Evolutionary conservation across 2,888 invertebrate species (phyloP), one percentile per base, ranked within the genome.

Genomic region (Apeira syringaria): DNA sequence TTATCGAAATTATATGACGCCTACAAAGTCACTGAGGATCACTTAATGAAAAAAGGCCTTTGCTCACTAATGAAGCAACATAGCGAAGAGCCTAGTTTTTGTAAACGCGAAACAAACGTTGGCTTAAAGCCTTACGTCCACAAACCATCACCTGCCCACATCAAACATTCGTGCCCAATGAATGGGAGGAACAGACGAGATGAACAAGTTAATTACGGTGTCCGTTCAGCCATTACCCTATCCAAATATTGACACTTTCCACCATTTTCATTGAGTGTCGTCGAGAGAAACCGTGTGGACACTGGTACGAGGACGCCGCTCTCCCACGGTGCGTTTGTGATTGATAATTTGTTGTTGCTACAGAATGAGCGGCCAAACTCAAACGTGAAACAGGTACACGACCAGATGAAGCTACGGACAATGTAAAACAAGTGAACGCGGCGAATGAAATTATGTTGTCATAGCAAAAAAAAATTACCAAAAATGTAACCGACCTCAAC

Each of bases 181-280:
- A 47, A 31, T 38, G 32, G 10, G 29, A 24, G 34, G 37, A 20
- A 20, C 8, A 28, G 30, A 38, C 28, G 30, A 24, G 9, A n/a
- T 2, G 24, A 27, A 25, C 47, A 36, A 44, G 33, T 46, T 47
- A 52, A 41, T 49, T 47, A 48, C 29, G 29, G 13, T 29, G 43
- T 31, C 43, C 30, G 43, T 39, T 9, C 35, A 24, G 25, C 50
- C 40, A 41, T 42, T 55, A 53, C 45, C 49, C 55, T 50, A 47
- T 50, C 50, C 53, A 57, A 69, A 69, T 69, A 69, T 69, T 69
- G 67, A 69, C 67, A 67, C 69, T 69, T 69, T 69, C 68, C 56
- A 64, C 61, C 55, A 38, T 38, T 57, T 53, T 20, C 60, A 56
- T 54, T 11, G 30, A 20, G 20, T 17, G 20, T 27, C 26, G 20